A percentile compares a stretch with the other conserved stretches of the same genome.
Evolutionary conservation across 2,113 vertebrate species (phyloP).

Genomic region (Motacilla alba): DNA sequence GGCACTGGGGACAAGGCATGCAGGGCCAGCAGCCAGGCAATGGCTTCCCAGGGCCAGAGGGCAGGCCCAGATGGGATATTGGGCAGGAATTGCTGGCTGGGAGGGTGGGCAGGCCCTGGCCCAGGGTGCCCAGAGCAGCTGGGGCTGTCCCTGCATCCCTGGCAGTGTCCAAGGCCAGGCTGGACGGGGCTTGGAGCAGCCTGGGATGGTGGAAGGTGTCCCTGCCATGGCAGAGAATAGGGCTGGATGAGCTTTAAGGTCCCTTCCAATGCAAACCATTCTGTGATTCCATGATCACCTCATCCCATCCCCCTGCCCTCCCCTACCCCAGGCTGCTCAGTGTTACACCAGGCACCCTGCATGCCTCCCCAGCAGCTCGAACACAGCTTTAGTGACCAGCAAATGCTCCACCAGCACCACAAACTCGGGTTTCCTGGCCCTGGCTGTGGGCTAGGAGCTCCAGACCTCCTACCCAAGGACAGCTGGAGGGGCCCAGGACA

Average conservation of each 20-base stretch:
- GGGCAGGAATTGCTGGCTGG: neutral
- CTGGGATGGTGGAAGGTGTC: rapidly evolving
- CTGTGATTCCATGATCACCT: rapidly evolving
- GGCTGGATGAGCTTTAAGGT: rapidly evolving
- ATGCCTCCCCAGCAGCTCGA: neutral
- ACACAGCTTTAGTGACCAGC: neutral
- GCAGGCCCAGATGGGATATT: neutral
- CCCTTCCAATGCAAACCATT: neutral
- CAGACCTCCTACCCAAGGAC: neutral
- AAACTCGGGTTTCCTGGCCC: neutral
- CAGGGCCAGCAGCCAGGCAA: neutral
- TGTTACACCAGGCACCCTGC: neutral
- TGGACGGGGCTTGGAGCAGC: neutral
- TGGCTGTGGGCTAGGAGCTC: no score
- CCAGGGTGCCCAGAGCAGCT: neutral
- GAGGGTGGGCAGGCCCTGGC: neutral
- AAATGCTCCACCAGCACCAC: neutral
- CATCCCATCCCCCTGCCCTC: rapidly evolving
- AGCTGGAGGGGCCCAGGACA: neutral
- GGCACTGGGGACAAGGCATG: neutral
- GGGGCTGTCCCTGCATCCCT: neutral
- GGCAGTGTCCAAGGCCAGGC: neutral
- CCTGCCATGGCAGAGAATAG: neutral
- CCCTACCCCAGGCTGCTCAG: neutral
- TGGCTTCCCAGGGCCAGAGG: neutral